Evolutionary conservation across 2,113 vertebrate genomes (phyloP), one percentile per base, ranked within the genome.

Genomic region (Tragelaphus buxtoni): DNA sequence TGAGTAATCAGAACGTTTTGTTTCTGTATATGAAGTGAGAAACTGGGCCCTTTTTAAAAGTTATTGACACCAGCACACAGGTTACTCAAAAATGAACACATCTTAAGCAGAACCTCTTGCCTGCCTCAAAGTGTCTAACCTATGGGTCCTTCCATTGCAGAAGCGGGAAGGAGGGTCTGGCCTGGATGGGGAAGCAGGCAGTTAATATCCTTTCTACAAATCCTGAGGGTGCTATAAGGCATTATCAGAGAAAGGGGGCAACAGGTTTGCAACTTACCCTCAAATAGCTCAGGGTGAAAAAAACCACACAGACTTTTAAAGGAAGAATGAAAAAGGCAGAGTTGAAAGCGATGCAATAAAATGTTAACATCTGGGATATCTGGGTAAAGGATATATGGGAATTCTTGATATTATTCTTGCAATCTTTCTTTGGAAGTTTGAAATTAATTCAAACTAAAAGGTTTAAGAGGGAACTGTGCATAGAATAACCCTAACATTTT

Each of bases 41-140:
- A 20, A 32, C 7, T 60, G 14, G 69, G 35, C 69, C 69, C 39
- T 26, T 22, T 74, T 74, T n/a, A 7, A 74, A 74, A 74, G 35
- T 42, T 74, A 26, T 8, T 24, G 88, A 93, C 55, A 84, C n/a
- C 81, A 91, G 56, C 13, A 61, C 56, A 89, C 35, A 8, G 24
- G 97, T 97, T 97, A 96, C 97, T 98, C 92, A 95, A 91, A 94
- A 96, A 97, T 97, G 94, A 96, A 88, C 79, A 88, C 58, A 95
- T 26, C 45, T 12, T 7, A 84, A 18, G 45, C 83, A 87, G 53
- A 65, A 39, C 77, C 51, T 79, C 83, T 56, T 32, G 82, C 72
- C 84, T 39, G 56, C 32, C 65, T 89, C 63, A 7, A 10, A 63
- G 53, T 5, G 8, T 85, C 28, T 35, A 51, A 10, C 9, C 69